Conservation (phyloP, 2,888 invertebrate species). For the Unio pictorum region DNA sequence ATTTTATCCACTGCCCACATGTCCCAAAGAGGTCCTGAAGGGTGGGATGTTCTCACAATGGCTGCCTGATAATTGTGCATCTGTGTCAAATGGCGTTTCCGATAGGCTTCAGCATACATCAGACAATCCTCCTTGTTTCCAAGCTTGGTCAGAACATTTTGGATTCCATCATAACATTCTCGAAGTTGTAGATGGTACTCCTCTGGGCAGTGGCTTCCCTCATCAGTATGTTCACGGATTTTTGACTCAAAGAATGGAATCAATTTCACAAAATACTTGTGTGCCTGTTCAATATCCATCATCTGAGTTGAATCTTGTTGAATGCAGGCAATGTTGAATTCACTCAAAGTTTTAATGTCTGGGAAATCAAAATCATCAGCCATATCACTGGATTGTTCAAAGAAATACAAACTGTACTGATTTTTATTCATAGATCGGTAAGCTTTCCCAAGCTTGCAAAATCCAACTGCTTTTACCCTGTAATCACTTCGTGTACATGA, state of each 20-base stretch:
- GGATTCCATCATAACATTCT: conserved; percentile 64
- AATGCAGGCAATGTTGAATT: conserved; percentile 63
- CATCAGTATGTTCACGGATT: conserved; percentile 55
- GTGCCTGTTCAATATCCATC: conserved; percentile 59
- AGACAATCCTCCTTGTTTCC: conserved; percentile 61
- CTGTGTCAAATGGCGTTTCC: conserved; percentile 48
- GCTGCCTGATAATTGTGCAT: conserved; percentile 47
- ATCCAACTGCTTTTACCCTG: conserved; percentile 41
- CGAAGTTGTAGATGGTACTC: conserved; percentile 55
- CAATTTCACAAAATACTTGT: conserved; percentile 53
- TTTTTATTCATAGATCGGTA: conserved; percentile 49
- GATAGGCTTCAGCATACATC: conserved; percentile 61
- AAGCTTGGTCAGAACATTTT: conserved; percentile 55
- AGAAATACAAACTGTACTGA: conserved; percentile 61
- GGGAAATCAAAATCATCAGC: conserved; percentile 54
- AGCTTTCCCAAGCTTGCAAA: conserved; percentile 62
- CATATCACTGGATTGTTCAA: conserved; percentile 51
- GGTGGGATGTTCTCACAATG: conserved; percentile 30
- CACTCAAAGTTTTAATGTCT: conserved; percentile 55
- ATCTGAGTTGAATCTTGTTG: conserved; percentile 60
- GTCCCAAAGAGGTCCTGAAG: conserved; percentile 35
- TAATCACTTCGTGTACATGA: conserved; percentile 43
- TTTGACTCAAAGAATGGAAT: conserved; percentile 52
- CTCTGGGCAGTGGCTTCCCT: conserved; percentile 57
- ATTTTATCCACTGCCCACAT: conserved; percentile 58